Evolutionary conservation across 35 echinoderm and acorn worm species (phyloP).

Genomic region (Acanthaster planci): DNA sequence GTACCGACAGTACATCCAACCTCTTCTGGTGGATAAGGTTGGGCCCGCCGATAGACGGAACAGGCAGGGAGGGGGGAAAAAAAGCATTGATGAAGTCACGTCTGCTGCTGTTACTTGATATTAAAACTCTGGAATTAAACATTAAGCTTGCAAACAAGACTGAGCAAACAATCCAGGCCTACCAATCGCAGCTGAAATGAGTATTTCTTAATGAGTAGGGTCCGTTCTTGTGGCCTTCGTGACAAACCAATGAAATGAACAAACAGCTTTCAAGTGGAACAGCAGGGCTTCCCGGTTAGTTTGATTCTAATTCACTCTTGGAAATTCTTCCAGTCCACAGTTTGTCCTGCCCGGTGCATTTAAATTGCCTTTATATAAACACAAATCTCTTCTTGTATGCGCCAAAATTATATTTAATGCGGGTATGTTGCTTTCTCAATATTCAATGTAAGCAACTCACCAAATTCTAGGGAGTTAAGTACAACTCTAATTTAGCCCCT

Average conservation of each 20-base stretch:
- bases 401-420: no score
- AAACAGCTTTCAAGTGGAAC: not conserved
- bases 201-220: constrained; percentile 10
- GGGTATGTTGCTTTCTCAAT: no score
- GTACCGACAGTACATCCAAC: constrained; percentile 10
- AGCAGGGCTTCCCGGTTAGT: no score
- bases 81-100: constrained; percentile 22
- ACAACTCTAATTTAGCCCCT: no score
- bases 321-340: no score
- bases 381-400: no score
- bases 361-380: no score
- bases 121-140: constrained; percentile 9
- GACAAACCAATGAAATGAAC: constrained; percentile 3
- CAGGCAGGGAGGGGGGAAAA: not conserved
- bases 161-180: not conserved
- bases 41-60: no score
- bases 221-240: not conserved
- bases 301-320: no score
- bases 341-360: no score
- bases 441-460: no score
- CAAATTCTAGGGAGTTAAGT: no score
- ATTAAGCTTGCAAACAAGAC: constrained; percentile 16
- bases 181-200: not conserved
- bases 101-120: not conserved
- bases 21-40: not conserved